Percentiles rank a stretch among this genome's conserved stretches.
These are phyloP conservation scores for Parascotia fuliginaria DNA, from an alignment of 2,888 invertebrate genomes.

Conservation along the genomic window DNA sequence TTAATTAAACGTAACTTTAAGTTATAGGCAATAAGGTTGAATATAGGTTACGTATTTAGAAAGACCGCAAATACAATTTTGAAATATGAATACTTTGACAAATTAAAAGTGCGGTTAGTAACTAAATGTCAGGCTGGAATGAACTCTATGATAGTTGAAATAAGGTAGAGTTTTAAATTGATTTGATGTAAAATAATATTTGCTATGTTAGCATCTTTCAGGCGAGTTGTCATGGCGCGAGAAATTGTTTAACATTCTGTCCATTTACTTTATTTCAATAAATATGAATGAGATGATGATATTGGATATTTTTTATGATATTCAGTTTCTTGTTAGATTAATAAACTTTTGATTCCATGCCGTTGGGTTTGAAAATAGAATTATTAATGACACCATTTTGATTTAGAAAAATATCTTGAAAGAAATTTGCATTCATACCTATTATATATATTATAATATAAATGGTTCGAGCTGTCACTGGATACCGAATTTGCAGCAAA, in stretches of 20 bases:
- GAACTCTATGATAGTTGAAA: fast-evolving
- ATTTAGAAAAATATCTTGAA: background rate
- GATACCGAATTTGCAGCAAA: too few relatives aligned
- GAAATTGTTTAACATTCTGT: conserved; percentile 59
- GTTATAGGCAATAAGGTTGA: background rate
- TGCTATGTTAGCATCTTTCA: conserved; percentile 48
- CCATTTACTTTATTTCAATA: conserved; percentile 57
- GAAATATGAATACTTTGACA: conserved; percentile 39
- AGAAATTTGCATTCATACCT: too few relatives aligned
- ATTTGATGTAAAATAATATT: background rate
- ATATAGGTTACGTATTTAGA: conserved; percentile 16
- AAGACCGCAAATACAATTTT: conserved; percentile 38
- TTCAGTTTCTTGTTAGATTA: conserved; percentile 63
- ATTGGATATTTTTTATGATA: conserved; percentile 52
- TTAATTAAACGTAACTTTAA: conserved; percentile 26
- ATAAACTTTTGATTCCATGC: conserved; percentile 60
- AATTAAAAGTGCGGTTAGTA: conserved; percentile 16
- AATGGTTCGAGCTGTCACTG: too few relatives aligned
- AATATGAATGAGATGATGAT: conserved; percentile 62
- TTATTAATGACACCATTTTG: conserved; percentile 25
- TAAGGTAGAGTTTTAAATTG: background rate
- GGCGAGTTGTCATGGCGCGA: conserved; percentile 54
- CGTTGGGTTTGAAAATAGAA: conserved; percentile 32
- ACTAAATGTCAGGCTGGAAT: background rate
- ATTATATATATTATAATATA: too few relatives aligned